phyloP scores from a whole-genome alignment of 1,140 invertebrate species.

The Drosophila virilis region DNA sequence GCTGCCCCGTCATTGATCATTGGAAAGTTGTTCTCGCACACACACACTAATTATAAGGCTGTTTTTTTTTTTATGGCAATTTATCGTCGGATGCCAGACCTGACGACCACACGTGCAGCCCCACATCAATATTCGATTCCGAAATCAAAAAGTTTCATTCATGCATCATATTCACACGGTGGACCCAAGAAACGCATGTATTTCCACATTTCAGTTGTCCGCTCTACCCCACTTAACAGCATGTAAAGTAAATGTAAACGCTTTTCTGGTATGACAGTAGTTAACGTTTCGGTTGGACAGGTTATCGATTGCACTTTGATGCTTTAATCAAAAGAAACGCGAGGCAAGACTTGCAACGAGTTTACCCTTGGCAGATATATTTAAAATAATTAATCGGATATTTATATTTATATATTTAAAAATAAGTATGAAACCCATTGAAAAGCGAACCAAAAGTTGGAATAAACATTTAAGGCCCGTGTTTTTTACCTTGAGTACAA shows the following conservation, averaged over 20 bases:
- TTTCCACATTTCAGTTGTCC: conserved; percentile 9
- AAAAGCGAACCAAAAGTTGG: no score
- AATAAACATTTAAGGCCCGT: no score
- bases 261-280: conserved; percentile 21
- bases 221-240: not conserved
- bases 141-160: conserved; percentile 28
- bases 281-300: not conserved
- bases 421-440: no score
- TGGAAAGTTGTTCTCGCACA: conserved; percentile 75
- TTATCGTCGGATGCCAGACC: conserved; percentile 5
- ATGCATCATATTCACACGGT: conserved; percentile 3
- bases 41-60: conserved; percentile 56
- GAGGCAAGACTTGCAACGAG: not conserved
- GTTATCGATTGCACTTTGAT: conserved; percentile 31
- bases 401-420: no score
- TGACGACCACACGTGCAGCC: conserved; percentile 29
- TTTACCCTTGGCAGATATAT: not conserved
- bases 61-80: conserved; percentile 21
- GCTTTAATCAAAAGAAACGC: conserved; percentile 32
- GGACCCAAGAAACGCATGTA: not conserved
- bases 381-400: no score
- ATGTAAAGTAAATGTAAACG: conserved; percentile 7
- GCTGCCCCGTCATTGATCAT: conserved; percentile 56
- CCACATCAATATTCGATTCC: conserved; percentile 26
- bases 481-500: no score